A percentile compares a stretch with the other conserved stretches of the same genome.
These are phyloP conservation scores for Herminia tarsipennalis DNA, from an alignment of 2,888 invertebrate genomes.

Conservation along the genomic window DNA sequence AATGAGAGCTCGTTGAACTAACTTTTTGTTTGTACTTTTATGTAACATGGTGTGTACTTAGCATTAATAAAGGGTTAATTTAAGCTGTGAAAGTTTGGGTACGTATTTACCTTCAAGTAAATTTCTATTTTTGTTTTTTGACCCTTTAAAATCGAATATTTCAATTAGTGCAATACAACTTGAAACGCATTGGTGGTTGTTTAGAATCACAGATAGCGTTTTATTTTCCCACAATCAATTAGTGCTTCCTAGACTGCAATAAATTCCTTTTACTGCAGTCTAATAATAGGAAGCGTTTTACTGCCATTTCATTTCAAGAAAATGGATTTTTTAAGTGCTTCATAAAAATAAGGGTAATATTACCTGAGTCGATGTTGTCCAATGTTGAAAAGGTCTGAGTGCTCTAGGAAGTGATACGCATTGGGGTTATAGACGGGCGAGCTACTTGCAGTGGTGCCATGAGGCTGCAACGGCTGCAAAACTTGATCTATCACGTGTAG, in stretches of 20 bases:
- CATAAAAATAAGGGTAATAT: too few relatives aligned
- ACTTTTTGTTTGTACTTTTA: constrained; percentile 22
- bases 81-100: too few relatives aligned
- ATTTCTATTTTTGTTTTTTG: too few relatives aligned
- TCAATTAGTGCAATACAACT: too few relatives aligned
- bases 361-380: constrained; percentile 91
- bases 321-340: background rate
- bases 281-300: background rate
- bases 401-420: constrained; percentile 91
- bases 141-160: too few relatives aligned
- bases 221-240: too few relatives aligned
- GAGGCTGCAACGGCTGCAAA: constrained; percentile 90
- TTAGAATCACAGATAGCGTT: too few relatives aligned
- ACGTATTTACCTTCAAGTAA: too few relatives aligned
- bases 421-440: constrained; percentile 91
- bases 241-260: background rate
- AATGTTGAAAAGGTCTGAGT: constrained; percentile 91
- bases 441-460: constrained; percentile 85
- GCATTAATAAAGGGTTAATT: constrained; percentile 20
- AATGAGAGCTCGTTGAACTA: constrained; percentile 31
- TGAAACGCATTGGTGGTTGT: too few relatives aligned
- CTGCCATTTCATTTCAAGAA: constrained; percentile 4
- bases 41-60: constrained; percentile 16
- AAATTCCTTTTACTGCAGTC: background rate
- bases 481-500: constrained; percentile 96